These are phyloP conservation scores for Periplaneta americana DNA, from an alignment of 1,140 invertebrate species.

Conservation along the genomic window DNA sequence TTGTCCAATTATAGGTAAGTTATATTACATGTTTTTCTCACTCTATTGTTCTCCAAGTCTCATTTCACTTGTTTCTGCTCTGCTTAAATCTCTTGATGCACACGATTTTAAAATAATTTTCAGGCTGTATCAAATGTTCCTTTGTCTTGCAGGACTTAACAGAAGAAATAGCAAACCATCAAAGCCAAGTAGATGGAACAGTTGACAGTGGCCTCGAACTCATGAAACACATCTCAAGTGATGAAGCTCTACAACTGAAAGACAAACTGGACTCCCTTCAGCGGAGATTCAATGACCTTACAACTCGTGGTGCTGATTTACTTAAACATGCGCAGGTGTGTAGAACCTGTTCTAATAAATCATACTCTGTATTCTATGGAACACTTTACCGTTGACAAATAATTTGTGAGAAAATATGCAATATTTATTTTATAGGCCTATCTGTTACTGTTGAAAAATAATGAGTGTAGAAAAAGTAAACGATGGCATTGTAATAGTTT, in stretches of 20 bases:
- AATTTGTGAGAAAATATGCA: no score
- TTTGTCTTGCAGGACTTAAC: slow-evolving; percentile 60
- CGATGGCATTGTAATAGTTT: background rate
- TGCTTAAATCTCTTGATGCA: no score
- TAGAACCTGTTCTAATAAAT: no score
- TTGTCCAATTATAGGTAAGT: no score
- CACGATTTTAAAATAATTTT: no score
- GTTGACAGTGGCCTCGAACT: slow-evolving; percentile 84
- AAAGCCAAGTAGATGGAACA: slow-evolving; percentile 82
- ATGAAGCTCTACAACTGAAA: slow-evolving; percentile 89
- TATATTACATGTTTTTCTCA: no score
- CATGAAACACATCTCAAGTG: slow-evolving; percentile 91
- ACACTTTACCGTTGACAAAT: no score
- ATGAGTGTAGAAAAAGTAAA: background rate
- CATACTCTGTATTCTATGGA: no score
- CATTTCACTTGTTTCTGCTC: no score
- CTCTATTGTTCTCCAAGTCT: no score
- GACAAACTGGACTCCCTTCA: slow-evolving; percentile 90
- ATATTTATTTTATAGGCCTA: no score
- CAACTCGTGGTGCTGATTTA: slow-evolving; percentile 76
- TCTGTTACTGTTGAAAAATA: background rate
- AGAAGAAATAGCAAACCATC: slow-evolving; percentile 83
- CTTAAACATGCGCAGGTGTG: slow-evolving; percentile 70
- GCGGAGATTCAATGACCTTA: slow-evolving; percentile 83
- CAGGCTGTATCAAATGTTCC: no score